Conservation (phyloP, 2,888 invertebrate species). For the Sphaeridia pumilis region DNA sequence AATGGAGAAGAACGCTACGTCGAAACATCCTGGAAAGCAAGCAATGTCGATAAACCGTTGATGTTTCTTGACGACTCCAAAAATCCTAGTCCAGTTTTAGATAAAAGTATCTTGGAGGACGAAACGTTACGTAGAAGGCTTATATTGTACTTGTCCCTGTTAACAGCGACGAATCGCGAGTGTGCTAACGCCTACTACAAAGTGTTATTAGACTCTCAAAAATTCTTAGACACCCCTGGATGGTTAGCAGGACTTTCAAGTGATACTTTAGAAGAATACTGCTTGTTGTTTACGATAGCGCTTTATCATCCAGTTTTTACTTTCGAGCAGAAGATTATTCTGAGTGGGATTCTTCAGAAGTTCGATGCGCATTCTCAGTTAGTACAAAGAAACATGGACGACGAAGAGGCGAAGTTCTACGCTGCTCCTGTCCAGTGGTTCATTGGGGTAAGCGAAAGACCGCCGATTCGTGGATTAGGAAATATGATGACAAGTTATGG, state of each 20-base stretch:
- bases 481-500: too few relatives aligned
- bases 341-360: constrained; percentile 42
- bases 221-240: constrained; percentile 28
- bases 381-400: constrained; percentile 6
- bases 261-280: constrained; percentile 53
- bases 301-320: constrained; percentile 91
- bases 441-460: constrained; percentile 14
- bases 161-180: constrained; percentile 77
- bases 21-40: too few relatives aligned
- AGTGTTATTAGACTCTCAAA: constrained; percentile 52
- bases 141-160: constrained; percentile 73
- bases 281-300: constrained; percentile 83
- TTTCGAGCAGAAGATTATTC: constrained; percentile 76
- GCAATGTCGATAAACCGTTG: too few relatives aligned
- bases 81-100: too few relatives aligned
- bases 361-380: neutral
- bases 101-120: constrained; percentile 42
- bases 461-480: neutral
- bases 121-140: constrained; percentile 71
- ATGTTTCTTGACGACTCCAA: too few relatives aligned
- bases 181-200: constrained; percentile 80
- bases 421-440: constrained; percentile 3
- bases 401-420: constrained; percentile 9
- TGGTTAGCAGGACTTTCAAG: constrained; percentile 30
- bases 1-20: too few relatives aligned